Evolutionary conservation across 2,888 invertebrate species (phyloP).

Genomic region (Eilema griseolum): DNA sequence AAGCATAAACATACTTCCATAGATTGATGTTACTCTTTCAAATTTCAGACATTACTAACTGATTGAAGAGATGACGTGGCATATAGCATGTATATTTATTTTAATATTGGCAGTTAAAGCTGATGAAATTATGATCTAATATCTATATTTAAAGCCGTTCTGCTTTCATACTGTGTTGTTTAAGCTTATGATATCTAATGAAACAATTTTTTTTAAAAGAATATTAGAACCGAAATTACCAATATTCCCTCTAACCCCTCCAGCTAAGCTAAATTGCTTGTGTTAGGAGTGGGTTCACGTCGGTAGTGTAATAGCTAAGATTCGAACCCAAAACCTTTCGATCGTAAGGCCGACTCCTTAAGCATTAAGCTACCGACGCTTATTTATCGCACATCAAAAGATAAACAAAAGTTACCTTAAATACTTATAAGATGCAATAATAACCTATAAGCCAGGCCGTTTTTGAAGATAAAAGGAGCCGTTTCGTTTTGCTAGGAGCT

Average conservation of each 20-base stretch:
- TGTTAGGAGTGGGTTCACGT: too few relatives aligned
- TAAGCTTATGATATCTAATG: background rate
- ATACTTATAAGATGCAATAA: background rate
- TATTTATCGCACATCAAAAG: too few relatives aligned
- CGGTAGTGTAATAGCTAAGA: too few relatives aligned
- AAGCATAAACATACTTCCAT: background rate
- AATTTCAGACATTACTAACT: constrained; percentile 1
- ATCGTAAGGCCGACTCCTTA: too few relatives aligned
- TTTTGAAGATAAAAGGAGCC: background rate
- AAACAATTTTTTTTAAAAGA: too few relatives aligned
- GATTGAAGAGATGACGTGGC: background rate
- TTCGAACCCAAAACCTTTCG: too few relatives aligned
- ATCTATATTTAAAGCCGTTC: background rate
- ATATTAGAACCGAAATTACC: too few relatives aligned
- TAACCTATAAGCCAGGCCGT: background rate
- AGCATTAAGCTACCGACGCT: too few relatives aligned
- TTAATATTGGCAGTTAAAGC: constrained; percentile 1
- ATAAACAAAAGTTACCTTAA: background rate
- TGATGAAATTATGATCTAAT: background rate
- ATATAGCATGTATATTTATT: background rate
- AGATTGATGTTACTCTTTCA: constrained; percentile 4
- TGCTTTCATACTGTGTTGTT: background rate
- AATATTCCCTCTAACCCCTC: too few relatives aligned
- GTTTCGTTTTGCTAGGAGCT: background rate
- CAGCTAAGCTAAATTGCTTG: too few relatives aligned